Conservation (phyloP, 2,797 vertebrate species). For the Falco naumanni region DNA sequence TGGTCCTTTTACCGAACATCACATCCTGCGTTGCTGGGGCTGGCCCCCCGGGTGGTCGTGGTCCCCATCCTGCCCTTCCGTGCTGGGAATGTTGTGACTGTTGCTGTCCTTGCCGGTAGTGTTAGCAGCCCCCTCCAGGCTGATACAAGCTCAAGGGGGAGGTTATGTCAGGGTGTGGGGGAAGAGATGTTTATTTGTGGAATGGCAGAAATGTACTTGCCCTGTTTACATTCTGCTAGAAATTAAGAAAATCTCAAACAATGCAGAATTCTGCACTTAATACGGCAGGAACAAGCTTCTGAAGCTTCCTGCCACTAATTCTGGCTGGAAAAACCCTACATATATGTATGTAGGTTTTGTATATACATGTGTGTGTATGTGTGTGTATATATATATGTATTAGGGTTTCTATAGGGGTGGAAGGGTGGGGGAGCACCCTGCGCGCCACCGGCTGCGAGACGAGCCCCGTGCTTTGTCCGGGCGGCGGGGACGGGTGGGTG, state of each 20-base stretch:
- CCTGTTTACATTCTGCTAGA: background rate
- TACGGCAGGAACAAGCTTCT: accelerated
- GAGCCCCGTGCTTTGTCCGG: background rate
- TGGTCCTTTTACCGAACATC: accelerated
- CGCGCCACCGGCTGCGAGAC: background rate
- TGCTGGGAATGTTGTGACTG: accelerated
- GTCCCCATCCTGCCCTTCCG: background rate
- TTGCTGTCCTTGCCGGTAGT: accelerated
- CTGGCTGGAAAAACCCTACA: background rate
- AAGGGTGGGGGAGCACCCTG: background rate
- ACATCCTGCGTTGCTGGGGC: accelerated
- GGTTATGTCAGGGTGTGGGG: accelerated
- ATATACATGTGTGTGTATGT: accelerated
- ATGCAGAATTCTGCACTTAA: background rate
- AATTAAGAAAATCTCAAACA: background rate
- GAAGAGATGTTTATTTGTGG: background rate
- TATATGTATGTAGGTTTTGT: accelerated
- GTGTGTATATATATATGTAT: accelerated
- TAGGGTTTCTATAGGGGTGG: accelerated
- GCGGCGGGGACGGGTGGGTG: background rate
- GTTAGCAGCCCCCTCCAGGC: accelerated
- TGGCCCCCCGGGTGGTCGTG: accelerated
- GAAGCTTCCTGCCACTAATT: background rate
- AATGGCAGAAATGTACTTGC: accelerated
- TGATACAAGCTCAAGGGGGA: accelerated